Base-by-base conservation (phyloP, 2,113 vertebrate genomes). In the Aphyosemion australe region DNA sequence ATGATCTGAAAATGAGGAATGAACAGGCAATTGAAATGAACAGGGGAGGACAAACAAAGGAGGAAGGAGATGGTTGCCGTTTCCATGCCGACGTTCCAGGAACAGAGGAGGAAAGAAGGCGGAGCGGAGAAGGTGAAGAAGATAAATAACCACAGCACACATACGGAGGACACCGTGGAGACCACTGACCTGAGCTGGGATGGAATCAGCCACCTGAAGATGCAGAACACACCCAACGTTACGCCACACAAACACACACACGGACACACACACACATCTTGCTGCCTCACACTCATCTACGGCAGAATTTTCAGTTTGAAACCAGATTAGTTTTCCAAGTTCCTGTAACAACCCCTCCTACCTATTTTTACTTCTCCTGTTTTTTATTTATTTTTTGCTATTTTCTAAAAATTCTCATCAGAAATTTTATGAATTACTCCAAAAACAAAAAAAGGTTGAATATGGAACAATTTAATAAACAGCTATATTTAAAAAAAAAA, bases 111-210 rank as follows among this genome's bases (percentile, higher is more conserved):
- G 31, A 37, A 12, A 15, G 46, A 51, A 56, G n/a, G 32, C 39
- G 46, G 18, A 42, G 41, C 1, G 20, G 11, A 65, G 26, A 47
- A 57, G 37, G 37, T 39, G 31, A 65, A 42, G 26, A 58, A 26
- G 58, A 48, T 43, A 47, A 48, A 59, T 7, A 21, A 80, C 39
- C 76, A 81, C 83, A 54, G 67, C 72, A 84, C 71, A 72, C 76
- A 76, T 11, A 83, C 62, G 67, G 57, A 76, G 59, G 67, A 77
- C 70, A 73, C 63, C 58, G 68, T 78, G 76, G 83, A 56, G 61
- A 72, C 77, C 74, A 92, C 91, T 93, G 87, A 93, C 91, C 92
- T 92, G 91, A 82, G 92, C 92, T 0, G 92, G 92, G 78, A 93
- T 90, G 83, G 92, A 92, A 70, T 92, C 91, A 63, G 91, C 88